Base-by-base conservation (phyloP, 2,888 invertebrate genomes). In the Dorcus hopei region DNA sequence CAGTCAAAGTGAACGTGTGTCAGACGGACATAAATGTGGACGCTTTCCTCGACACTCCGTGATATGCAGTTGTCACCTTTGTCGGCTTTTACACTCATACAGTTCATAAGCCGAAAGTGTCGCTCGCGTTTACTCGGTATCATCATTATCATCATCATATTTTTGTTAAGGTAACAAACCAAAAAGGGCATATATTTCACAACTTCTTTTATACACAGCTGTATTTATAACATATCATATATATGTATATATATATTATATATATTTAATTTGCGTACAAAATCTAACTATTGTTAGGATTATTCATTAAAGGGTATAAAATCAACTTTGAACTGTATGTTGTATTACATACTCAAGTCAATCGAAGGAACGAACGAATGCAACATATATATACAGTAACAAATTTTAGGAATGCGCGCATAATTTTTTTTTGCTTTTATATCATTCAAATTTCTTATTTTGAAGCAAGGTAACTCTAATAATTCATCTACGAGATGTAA, bases 1-100 rank as follows among this genome's bases (percentile, higher is more conserved):
- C 77, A 77, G 77, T 77, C 77, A 76, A 74, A 76, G 74, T 77
- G 74, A 76, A 76, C 72, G 73, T 75, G 72, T 33, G 26, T 75
- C 73, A 72, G 75, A 76, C 74, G 75, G 74, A 77, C 74, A 76
- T 74, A 72, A 72, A 67, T 74, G 72, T 76, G 77, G 75, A 77
- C 77, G 73, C 73, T 71, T 74, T 61, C 64, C 69, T 72, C 63
- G 73, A 74, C 74, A 74, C 73, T 72, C 72, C 72, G 70, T 76
- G 76, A 76, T 77, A 77, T 77, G 76, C 74, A 73, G 70, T 74
- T 68, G 70, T 69, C 68, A 73, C 68, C 68, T 68, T 66, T 66
- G 61, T 63, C 64, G 58, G 66, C 53, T 57, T 19, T 63, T 65
- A 64, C 66, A 67, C 60, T 61, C 62, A 64, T 62, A 66, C 68